Base-by-base conservation (phyloP, 2,113 vertebrate genomes). In the Chloroceryle aenea region DNA sequence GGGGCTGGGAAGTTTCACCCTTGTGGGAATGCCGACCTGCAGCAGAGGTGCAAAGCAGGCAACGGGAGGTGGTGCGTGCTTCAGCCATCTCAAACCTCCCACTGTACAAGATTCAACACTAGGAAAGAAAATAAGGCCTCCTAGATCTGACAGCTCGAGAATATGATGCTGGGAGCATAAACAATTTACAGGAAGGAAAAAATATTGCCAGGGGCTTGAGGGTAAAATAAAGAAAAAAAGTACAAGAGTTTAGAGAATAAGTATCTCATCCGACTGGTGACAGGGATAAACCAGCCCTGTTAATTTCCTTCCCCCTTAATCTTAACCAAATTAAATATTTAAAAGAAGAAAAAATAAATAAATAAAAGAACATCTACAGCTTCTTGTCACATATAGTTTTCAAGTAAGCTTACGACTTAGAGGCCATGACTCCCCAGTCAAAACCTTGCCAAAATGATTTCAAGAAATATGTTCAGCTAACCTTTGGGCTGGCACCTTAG, bases 401-500 rank as follows among this genome's bases (percentile, higher is more conserved):
- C 25, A 88, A 15, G 69, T 73, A 80, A 95, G 96, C 56, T 93
- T 93, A 94, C 43, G 96, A 98, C 97, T 98, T 96, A 96, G 97
- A 98, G 97, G 95, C 96, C 95, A 90, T 96, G 97, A 95, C 97
- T 98, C 94, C 94, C 92, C 94, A 98, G 98, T 97, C 96, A 98
- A 87, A 96, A 82, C 73, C 93, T 97, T 98, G 97, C 93, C 97
- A 98, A 98, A 98, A 98, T 98, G 98, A 99, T 98, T 98, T 98
- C 97, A 99, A 99, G 97, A 98, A 99, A 99, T 97, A 98, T 98
- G 98, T 98, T 98, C 95, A 87, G 98, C 99, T 99, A 99, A 99
- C 99, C 99, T 99, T 99, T 99, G 97, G 98, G 98, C 95, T 98
- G 99, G 99, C 99, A 99, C 98, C 98, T 99, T 99, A 99, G 99